Percentiles rank a stretch among this genome's conserved stretches.
Evolutionary conservation across 2,888 invertebrate genomes (phyloP).

Genomic region (Drosophila nr. fundita): DNA sequence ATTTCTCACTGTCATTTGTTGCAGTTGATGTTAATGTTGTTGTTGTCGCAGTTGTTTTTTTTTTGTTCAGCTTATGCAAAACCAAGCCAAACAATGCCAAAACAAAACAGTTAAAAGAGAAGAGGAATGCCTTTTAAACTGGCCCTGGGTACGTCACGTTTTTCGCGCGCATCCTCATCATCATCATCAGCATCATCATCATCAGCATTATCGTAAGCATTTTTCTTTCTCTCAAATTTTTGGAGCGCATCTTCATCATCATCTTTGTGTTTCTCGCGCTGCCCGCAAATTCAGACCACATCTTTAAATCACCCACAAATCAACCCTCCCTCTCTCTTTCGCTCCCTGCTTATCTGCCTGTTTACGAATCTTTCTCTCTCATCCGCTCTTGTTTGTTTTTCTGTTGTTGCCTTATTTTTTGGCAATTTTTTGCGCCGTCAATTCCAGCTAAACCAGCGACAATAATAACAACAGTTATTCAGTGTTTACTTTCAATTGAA

Average conservation of each 20-base stretch:
- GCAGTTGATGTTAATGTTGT: constrained; percentile 37
- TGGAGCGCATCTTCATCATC: constrained; percentile 8
- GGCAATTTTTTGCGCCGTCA: constrained; percentile 54
- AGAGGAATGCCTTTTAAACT: constrained; percentile 46
- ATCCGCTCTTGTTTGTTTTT: background rate
- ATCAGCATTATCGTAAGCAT: constrained; percentile 47
- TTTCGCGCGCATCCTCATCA: constrained; percentile 75
- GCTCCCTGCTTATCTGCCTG: background rate
- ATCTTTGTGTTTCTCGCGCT: background rate
- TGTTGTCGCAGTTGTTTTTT: constrained; percentile 6
- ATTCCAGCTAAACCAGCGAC: constrained; percentile 46
- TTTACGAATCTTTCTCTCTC: background rate
- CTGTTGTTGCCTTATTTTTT: constrained; percentile 1
- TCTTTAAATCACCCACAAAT: background rate
- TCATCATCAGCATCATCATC: constrained; percentile 63
- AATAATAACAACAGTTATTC: constrained; percentile 10
- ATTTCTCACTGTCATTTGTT: constrained; percentile 69
- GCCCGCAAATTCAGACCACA: background rate
- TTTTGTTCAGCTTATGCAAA: constrained; percentile 1
- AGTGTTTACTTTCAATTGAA: constrained; percentile 15
- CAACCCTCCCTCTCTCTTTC: background rate
- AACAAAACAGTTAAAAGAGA: constrained; percentile 23
- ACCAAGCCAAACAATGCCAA: constrained; percentile 10
- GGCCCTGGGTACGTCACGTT: constrained; percentile 60
- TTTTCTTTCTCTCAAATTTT: constrained; percentile 22